Evolutionary conservation across 2,888 invertebrate genomes (phyloP), one percentile per base, ranked within the genome.

Genomic region (Phania funesta): DNA sequence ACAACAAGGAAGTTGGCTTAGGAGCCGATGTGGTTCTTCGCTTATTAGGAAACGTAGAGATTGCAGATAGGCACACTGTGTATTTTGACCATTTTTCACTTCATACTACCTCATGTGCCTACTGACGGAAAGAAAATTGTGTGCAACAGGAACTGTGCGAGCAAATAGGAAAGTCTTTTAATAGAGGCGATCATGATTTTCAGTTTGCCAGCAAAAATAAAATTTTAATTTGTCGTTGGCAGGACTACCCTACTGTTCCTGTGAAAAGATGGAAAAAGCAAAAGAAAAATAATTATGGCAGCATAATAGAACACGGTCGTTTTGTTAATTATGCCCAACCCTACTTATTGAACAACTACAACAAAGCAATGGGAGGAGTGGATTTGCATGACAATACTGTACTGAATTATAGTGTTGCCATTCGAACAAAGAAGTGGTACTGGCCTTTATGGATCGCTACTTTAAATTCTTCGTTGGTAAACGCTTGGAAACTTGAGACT

Each of bases 21-120:
- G 52, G 52, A 13, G 73, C 74, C n/a, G 50, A 74, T 64, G 50
- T 74, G 3, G 64, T 74, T 26, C 29, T 64, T 35, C 32, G 41
- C 11, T 41, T 62, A 11, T 22, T 64, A 16, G 41, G 46, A 48
- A 60, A 58, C 50, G 8, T 32, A 32, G 9, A 32, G 32, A 26
- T n/a, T n/a, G n/a, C n/a, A n/a, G n/a, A n/a, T n/a, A n/a, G n/a
- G n/a, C n/a, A n/a, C n/a, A n/a, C n/a, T n/a, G n/a, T n/a, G n/a
- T n/a, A n/a, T n/a, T n/a, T n/a, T n/a, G n/a, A n/a, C n/a, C n/a
- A 44, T 56, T 32, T 32, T 46, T 48, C 22, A 73, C 38, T 48
- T 29, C 22, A 58, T 46, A 16, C 60, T 58, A n/a, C n/a, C n/a
- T n/a, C n/a, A n/a, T n/a, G n/a, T n/a, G n/a, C n/a, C n/a, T n/a